A percentile compares a stretch with the other conserved stretches of the same genome.
Conservation (phyloP, 2,888 invertebrate species). For the Ichneumoninae sp. region DNA sequence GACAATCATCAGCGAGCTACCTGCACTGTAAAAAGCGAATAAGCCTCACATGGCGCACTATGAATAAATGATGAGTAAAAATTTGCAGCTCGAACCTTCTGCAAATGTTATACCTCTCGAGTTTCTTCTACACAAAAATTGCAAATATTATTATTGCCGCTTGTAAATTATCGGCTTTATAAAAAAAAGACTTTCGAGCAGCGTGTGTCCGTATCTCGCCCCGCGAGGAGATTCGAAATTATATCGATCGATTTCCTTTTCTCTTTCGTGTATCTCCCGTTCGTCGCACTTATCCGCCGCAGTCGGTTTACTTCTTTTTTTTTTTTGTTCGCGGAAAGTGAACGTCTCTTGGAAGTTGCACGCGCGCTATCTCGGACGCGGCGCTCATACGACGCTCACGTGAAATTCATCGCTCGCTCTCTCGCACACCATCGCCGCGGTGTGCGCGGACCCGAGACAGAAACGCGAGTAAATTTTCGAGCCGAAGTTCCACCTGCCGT, state of each 20-base stretch:
- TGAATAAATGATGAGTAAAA: constrained; percentile 47
- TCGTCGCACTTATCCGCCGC: constrained; percentile 16
- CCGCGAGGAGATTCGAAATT: constrained; percentile 32
- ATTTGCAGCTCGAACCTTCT: constrained; percentile 21
- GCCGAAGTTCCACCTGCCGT: constrained; percentile 78
- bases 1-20: not conserved
- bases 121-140: not conserved
- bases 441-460: constrained; percentile 56
- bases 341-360: constrained; percentile 59
- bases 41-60: constrained; percentile 30
- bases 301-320: constrained; percentile 40
- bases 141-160: constrained; percentile 41
- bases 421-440: constrained; percentile 19
- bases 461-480: constrained; percentile 78
- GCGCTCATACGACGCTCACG: constrained; percentile 46
- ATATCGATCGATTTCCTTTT: constrained; percentile 62
- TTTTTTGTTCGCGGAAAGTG: constrained; percentile 62
- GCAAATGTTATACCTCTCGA: constrained; percentile 14
- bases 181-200: constrained; percentile 11
- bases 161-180: not conserved
- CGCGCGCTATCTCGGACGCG: constrained; percentile 34
- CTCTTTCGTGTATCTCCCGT: constrained; percentile 48
- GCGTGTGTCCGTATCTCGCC: not conserved
- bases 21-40: not conserved
- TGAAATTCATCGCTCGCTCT: constrained; percentile 70